These are phyloP conservation scores for Danionella cerebrum DNA, from an alignment of 2,113 vertebrate species.

Conservation along the genomic window DNA sequence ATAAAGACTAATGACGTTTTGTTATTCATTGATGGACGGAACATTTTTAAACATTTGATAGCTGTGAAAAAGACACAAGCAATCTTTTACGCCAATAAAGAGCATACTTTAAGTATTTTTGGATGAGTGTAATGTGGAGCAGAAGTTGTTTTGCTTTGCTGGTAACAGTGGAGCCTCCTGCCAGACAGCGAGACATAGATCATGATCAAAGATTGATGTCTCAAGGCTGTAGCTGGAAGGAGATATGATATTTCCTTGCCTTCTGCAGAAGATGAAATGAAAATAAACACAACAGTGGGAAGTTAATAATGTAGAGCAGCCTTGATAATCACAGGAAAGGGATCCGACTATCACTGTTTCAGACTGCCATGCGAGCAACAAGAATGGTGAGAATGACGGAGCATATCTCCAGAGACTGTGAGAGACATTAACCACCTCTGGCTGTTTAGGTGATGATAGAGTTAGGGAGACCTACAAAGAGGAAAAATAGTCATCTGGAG, in stretches of 20 bases:
- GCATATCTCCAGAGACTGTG: neutral
- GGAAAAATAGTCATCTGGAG: neutral
- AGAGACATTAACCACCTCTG: neutral
- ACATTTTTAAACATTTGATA: no score
- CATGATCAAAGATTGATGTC: neutral
- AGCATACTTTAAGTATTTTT: no score
- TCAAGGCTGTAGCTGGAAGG: neutral
- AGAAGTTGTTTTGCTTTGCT: neutral
- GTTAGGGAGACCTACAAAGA: neutral
- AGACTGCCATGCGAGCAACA: neutral
- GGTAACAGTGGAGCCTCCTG: neutral
- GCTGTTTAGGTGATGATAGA: neutral
- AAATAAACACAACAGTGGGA: slow-evolving; percentile 6
- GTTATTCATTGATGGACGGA: no score
- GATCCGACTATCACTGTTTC: neutral
- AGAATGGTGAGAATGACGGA: neutral
- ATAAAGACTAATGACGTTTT: no score
- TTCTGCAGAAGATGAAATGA: neutral
- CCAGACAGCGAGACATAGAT: neutral
- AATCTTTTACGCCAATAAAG: no score
- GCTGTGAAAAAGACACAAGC: no score
- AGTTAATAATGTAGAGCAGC: neutral
- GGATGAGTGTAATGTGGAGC: neutral
- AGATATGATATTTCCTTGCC: neutral
- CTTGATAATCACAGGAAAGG: slow-evolving; percentile 3